These are phyloP conservation scores for Puffinus mauretanicus DNA, from an alignment of 2,113 vertebrate species.

Conservation along the genomic window DNA sequence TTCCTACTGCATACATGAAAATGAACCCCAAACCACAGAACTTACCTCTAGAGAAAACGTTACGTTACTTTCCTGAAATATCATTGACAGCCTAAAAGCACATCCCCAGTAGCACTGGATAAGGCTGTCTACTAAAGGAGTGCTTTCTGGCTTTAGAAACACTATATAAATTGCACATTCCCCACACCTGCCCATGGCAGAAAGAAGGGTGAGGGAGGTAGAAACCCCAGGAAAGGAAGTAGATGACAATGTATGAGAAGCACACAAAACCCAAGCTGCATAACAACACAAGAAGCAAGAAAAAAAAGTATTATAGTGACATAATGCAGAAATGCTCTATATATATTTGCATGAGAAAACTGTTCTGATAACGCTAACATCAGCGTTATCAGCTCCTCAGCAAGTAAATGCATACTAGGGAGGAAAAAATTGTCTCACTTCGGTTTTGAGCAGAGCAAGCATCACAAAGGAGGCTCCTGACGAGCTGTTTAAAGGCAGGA, in stretches of 20 bases:
- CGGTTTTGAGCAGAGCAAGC: too few relatives aligned
- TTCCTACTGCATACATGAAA: neutral
- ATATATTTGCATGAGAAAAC: accelerated
- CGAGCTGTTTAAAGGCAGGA: neutral
- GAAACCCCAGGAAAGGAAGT: neutral
- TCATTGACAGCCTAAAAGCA: neutral
- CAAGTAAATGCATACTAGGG: neutral
- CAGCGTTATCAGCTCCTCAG: neutral
- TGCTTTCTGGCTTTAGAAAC: neutral
- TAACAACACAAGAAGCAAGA: neutral
- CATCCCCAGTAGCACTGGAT: neutral
- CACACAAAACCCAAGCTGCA: neutral
- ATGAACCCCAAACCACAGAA: neutral
- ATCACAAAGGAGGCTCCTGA: neutral
- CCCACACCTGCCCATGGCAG: neutral
- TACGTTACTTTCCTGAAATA: neutral
- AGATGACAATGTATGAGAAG: neutral
- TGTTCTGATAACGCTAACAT: neutral
- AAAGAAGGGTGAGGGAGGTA: neutral
- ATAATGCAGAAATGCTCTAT: accelerated
- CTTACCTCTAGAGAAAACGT: neutral
- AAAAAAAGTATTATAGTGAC: neutral
- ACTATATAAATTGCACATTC: neutral
- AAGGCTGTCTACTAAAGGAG: neutral
- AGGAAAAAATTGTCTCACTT: accelerated